A percentile compares a stretch with the other conserved stretches of the same genome.
phyloP scores from a whole-genome alignment of 2,888 invertebrate genomes.

The Heptascelio sp. region DNA sequence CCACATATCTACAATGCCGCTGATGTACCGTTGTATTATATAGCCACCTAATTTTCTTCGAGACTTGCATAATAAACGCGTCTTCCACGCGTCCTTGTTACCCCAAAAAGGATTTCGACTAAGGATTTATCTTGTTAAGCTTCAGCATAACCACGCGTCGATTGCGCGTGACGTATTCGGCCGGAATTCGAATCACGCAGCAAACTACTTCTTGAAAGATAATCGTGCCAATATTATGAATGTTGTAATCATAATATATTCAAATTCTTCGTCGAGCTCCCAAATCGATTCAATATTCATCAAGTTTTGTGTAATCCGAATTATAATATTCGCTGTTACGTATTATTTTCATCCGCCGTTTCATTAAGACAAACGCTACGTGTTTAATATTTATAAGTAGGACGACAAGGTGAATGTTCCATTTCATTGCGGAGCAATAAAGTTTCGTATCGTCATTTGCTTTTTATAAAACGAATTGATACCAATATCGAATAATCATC shows the following conservation, averaged over 20 bases:
- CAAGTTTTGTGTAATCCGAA: conserved; percentile 11
- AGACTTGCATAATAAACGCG: conserved; percentile 75
- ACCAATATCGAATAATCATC: conserved; percentile 14
- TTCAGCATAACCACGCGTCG: conserved; percentile 62
- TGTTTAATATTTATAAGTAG: conserved; percentile 41
- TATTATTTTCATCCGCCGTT: conserved; percentile 37
- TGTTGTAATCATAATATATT: conserved; percentile 42
- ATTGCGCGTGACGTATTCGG: conserved; percentile 41
- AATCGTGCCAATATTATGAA: conserved; percentile 59
- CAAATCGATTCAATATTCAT: conserved; percentile 38
- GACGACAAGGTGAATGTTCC: conserved; percentile 18
- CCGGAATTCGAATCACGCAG: conserved; percentile 66
- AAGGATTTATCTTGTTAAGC: conserved; percentile 66
- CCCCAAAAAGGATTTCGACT: conserved; percentile 67
- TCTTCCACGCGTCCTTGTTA: conserved; percentile 72
- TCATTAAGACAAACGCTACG: conserved; percentile 29
- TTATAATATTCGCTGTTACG: conserved; percentile 12
- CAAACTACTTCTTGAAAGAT: conserved; percentile 59
- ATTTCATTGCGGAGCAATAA: conserved; percentile 38
- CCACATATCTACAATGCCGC: conserved; percentile 76
- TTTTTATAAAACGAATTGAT: conserved; percentile 20
- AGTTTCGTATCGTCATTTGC: conserved; percentile 9
- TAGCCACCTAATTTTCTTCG: conserved; percentile 76
- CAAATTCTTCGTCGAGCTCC: conserved; percentile 24
- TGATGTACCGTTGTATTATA: conserved; percentile 72